Conservation (phyloP, 2,888 invertebrate genomes). For the Carterocephalus palaemon region DNA sequence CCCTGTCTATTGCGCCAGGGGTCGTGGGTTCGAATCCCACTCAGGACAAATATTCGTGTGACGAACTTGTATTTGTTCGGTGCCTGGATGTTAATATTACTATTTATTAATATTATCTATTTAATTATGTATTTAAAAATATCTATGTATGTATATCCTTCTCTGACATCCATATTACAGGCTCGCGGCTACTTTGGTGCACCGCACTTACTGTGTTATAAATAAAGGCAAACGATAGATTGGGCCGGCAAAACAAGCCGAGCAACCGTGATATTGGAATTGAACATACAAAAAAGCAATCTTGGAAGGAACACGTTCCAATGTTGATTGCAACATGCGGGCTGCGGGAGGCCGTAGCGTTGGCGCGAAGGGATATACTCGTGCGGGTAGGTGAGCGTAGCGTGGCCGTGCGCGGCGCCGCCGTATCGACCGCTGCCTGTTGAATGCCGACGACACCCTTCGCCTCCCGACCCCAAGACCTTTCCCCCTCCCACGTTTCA, state of each 20-base stretch:
- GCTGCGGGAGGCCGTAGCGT: conserved; percentile 26
- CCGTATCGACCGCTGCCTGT: conserved; percentile 77
- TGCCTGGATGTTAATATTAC: too few relatives aligned
- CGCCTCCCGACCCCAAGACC: conserved; percentile 50
- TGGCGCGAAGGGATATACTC: conserved; percentile 37
- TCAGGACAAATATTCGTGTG: too few relatives aligned
- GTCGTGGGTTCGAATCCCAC: too few relatives aligned
- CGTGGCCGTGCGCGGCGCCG: conserved; percentile 65
- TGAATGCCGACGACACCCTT: conserved; percentile 68
- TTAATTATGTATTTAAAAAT: too few relatives aligned
- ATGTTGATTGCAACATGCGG: conserved; percentile 27
- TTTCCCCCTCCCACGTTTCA: conserved; percentile 66
- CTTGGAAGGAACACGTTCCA: conserved; percentile 2
- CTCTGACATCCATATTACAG: too few relatives aligned
- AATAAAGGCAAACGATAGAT: too few relatives aligned
- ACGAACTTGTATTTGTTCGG: too few relatives aligned
- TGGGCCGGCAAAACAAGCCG: not conserved
- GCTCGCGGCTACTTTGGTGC: too few relatives aligned
- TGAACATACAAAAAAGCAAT: conserved; percentile 5
- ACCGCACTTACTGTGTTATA: too few relatives aligned
- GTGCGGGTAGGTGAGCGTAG: conserved; percentile 52
- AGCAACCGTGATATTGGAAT: not conserved
- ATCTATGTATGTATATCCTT: too few relatives aligned
- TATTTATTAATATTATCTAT: too few relatives aligned
- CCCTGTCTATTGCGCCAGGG: too few relatives aligned